These are phyloP conservation scores for Characodon lateralis DNA, from an alignment of 2,797 vertebrate species.

Conservation along the genomic window DNA sequence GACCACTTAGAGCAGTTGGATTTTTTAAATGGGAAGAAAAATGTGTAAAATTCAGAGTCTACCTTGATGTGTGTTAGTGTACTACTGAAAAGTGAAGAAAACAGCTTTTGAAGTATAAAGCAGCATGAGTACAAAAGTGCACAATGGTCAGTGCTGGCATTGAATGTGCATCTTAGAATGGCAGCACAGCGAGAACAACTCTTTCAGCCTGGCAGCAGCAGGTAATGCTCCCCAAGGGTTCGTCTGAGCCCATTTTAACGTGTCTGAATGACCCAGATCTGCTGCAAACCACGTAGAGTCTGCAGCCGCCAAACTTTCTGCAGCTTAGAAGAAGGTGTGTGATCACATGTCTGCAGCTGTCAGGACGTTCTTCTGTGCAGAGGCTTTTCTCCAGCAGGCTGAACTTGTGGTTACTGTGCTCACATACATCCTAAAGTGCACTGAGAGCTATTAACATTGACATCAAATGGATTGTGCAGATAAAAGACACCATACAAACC, in stretches of 20 bases:
- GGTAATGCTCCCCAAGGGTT: slow-evolving; percentile 8
- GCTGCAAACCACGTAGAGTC: slow-evolving; percentile 1
- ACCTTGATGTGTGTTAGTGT: neutral
- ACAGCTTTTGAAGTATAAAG: neutral
- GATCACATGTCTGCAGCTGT: neutral
- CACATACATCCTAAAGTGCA: neutral
- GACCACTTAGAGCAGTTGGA: neutral
- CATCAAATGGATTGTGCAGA: neutral
- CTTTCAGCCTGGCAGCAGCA: slow-evolving; percentile 1
- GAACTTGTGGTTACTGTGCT: neutral
- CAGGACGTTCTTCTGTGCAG: slow-evolving; percentile 1
- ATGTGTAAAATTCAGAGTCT: neutral
- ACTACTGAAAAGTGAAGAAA: neutral
- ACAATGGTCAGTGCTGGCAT: neutral
- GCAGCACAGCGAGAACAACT: neutral
- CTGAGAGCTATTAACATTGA: neutral
- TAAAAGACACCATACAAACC: neutral
- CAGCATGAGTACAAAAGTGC: neutral
- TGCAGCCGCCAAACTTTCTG: neutral
- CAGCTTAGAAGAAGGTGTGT: neutral
- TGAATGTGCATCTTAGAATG: slow-evolving; percentile 8
- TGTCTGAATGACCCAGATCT: slow-evolving; percentile 6
- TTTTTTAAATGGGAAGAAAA: neutral
- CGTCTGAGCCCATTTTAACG: neutral
- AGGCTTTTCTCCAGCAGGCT: neutral